These are phyloP conservation scores for Meles meles DNA, from an alignment of 2,113 vertebrate genomes.

Conservation along the genomic window DNA sequence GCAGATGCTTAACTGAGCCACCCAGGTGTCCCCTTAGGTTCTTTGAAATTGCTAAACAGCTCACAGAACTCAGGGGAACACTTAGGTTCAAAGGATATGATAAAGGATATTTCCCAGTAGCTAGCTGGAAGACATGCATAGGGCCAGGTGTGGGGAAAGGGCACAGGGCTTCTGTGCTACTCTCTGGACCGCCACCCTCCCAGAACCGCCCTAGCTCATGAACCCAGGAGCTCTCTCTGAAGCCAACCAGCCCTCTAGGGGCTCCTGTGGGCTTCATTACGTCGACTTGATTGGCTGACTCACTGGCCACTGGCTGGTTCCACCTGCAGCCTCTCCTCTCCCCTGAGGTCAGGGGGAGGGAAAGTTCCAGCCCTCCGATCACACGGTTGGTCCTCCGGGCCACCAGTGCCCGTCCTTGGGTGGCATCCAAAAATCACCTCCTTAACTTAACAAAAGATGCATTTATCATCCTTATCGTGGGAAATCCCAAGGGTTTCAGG, in stretches of 20 bases:
- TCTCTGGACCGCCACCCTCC: neutral
- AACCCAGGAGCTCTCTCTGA: neutral
- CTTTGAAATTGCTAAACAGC: neutral
- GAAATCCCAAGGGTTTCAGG: neutral
- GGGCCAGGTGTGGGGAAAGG: neutral
- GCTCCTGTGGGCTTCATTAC: neutral
- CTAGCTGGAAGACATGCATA: neutral
- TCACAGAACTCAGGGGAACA: neutral
- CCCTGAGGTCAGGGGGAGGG: neutral
- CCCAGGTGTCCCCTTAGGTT: neutral
- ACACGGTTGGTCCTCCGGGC: neutral
- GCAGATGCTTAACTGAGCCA: too few relatives aligned
- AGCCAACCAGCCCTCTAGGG: neutral
- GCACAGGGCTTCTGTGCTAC: neutral
- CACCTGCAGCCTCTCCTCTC: neutral
- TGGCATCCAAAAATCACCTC: neutral
- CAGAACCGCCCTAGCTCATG: fast-evolving
- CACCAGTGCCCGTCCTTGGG: neutral
- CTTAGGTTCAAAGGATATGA: neutral
- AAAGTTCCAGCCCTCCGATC: neutral
- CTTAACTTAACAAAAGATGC: neutral
- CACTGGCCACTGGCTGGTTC: neutral
- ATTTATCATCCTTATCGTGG: neutral
- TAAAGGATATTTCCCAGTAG: neutral
- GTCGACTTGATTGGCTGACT: neutral